Percentiles rank a stretch among this genome's conserved stretches.
Evolutionary conservation across 2,113 vertebrate species (phyloP).

Genomic region (Corythornis cristatus): DNA sequence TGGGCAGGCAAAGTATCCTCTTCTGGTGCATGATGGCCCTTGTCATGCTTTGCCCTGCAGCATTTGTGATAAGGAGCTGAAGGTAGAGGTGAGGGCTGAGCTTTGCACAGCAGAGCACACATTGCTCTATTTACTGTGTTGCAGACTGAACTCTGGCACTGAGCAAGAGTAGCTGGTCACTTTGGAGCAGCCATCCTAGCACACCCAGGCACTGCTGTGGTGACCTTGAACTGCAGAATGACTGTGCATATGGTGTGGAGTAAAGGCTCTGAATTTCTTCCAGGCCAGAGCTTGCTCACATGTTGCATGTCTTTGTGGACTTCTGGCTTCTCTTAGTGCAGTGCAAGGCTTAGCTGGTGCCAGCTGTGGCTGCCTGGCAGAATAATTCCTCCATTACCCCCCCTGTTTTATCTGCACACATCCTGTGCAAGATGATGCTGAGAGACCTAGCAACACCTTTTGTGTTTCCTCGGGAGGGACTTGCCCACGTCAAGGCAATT

Average conservation of each 20-base stretch:
- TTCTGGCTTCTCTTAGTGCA: slow-evolving; percentile 10
- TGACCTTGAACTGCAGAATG: slow-evolving; percentile 41
- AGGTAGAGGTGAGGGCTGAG: background rate
- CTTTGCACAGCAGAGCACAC: background rate
- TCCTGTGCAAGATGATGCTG: background rate
- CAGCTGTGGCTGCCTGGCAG: slow-evolving; percentile 60
- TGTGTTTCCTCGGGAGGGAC: slow-evolving; percentile 11
- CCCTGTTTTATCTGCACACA: background rate
- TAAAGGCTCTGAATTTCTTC: slow-evolving; percentile 27
- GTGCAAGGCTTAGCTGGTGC: background rate
- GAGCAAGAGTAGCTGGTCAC: background rate
- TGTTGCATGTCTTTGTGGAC: background rate
- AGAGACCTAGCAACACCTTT: slow-evolving; percentile 42
- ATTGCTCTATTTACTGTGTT: rapidly evolving
- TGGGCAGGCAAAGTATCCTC: background rate
- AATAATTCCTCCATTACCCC: slow-evolving; percentile 15
- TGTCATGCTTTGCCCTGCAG: background rate
- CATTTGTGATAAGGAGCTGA: background rate
- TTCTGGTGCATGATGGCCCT: background rate
- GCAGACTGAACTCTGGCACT: background rate
- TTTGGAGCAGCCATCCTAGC: background rate
- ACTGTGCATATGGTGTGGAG: background rate
- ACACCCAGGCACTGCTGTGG: rapidly evolving
- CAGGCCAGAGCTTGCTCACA: background rate
- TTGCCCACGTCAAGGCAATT: slow-evolving; percentile 40